Base-by-base conservation (phyloP, 2,888 invertebrate genomes). In the Sminthurides aquaticus region DNA sequence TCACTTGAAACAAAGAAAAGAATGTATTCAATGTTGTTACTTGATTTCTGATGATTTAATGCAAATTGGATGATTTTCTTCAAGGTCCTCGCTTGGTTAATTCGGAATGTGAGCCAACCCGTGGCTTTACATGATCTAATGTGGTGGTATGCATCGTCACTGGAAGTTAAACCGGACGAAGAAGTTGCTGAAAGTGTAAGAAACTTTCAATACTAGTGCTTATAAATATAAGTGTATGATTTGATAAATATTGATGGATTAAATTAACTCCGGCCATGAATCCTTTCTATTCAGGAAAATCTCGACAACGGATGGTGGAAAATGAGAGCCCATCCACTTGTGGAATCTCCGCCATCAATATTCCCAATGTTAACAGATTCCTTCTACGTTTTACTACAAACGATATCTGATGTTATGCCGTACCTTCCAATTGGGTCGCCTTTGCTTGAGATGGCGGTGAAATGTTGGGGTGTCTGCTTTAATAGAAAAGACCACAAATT, bases 71-170 rank as follows among this genome's bases (percentile, higher is more conserved):
- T n/a, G n/a, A n/a, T n/a, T n/a, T n/a, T n/a, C n/a, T 24, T 74
- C 1, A 75, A 88, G 84, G 94, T 95, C 0, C 82, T 97, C 73
- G 96, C 96, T 78, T 99, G 98, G 98, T 80, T 99, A 25, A 80
- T 98, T 56, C 85, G 93, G 60, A 92, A 89, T 61, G 90, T 94
- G 0, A 93, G 94, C 0, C 93, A 93, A 77, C 89, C 93, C 2
- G 87, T 88, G 2, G 90, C 92, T 77, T 84, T 98, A 24, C 96
- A 97, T 76, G 97, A 98, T 80, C 83, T 97, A 11, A 84, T 98
- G 78, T 97, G 97, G 97, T 95, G 93, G 90, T 94, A 96, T 78
- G 91, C 94, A 25, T 86, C 88, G 18, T 89, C 95, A 0, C 81
- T 96, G 58, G 74, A 74, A 28, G 67, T 65, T 34, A 74, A 74